Conservation (phyloP, 2,797 vertebrate species). For the Neoniphon sammara region DNA sequence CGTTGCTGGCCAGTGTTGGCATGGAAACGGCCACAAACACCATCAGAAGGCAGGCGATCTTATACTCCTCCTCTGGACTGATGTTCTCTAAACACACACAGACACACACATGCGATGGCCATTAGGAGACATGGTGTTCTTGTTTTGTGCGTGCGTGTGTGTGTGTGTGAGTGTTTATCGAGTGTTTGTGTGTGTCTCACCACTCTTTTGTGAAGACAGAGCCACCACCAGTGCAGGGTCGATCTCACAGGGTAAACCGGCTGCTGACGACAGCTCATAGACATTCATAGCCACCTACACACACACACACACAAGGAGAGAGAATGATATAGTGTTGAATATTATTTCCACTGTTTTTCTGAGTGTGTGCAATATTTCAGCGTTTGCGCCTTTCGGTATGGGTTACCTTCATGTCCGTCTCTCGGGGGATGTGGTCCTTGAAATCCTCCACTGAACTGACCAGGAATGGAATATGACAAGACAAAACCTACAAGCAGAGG, state of each 20-base stretch:
- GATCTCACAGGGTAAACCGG: conserved; percentile 96
- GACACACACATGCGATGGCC: background rate
- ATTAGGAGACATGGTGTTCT: background rate
- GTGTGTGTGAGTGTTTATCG: background rate
- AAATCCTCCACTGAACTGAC: conserved; percentile 99
- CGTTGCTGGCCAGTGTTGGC: conserved; percentile 95
- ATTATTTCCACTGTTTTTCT: background rate
- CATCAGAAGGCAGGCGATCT: conserved; percentile 99
- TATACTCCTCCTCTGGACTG: conserved; percentile 98
- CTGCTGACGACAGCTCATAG: conserved; percentile 96
- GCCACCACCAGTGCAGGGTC: conserved; percentile 97
- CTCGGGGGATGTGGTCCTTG: conserved; percentile 99
- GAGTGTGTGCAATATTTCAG: no score
- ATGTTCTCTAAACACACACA: conserved; percentile 89
- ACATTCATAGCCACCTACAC: conserved; percentile 98
- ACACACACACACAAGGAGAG: background rate
- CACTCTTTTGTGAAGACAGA: conserved; percentile 96
- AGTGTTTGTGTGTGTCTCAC: conserved; percentile 73
- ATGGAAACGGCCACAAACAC: conserved; percentile 98
- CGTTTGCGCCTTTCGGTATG: background rate
- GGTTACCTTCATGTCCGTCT: conserved; percentile 98
- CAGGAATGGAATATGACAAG: conserved; percentile 99
- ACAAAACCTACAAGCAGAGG: conserved; percentile 87
- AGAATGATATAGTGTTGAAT: background rate
- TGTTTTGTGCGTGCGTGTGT: background rate